A percentile compares a stretch with the other conserved stretches of the same genome.
phyloP scores from a whole-genome alignment of 2,113 vertebrate genomes.

The Laterallus jamaicensis region DNA sequence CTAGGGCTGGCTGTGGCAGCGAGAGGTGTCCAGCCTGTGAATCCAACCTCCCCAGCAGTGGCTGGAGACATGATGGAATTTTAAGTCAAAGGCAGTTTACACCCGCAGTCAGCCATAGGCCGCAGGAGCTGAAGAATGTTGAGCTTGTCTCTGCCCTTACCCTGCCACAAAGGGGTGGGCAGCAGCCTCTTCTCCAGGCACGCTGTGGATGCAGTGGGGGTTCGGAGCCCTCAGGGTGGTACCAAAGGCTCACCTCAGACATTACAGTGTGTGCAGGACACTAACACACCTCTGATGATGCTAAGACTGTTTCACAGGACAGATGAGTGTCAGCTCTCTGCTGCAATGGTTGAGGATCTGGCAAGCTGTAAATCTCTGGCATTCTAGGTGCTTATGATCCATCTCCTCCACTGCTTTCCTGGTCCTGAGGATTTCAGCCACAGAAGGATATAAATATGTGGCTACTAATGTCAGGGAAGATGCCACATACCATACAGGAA shows the following conservation, averaged over 20 bases:
- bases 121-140: rapidly evolving
- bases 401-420: not conserved
- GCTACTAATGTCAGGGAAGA: not conserved
- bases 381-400: not conserved
- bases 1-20: not conserved
- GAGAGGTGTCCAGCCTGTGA: not conserved
- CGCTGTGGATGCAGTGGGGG: not conserved
- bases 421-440: not conserved
- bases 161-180: rapidly evolving
- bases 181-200: not conserved
- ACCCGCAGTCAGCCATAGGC: not conserved
- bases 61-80: not conserved
- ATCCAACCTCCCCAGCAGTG: not conserved
- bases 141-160: not conserved
- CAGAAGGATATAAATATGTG: not conserved
- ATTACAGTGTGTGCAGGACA: not conserved
- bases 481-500: not conserved
- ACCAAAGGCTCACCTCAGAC: not conserved
- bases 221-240: rapidly evolving
- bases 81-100: not conserved
- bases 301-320: not conserved
- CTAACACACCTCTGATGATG: not conserved
- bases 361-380: not conserved
- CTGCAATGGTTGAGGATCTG: not conserved
- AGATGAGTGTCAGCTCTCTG: not conserved